phyloP scores from a whole-genome alignment of 2,888 invertebrate genomes.

The Drosophila borborema region DNA sequence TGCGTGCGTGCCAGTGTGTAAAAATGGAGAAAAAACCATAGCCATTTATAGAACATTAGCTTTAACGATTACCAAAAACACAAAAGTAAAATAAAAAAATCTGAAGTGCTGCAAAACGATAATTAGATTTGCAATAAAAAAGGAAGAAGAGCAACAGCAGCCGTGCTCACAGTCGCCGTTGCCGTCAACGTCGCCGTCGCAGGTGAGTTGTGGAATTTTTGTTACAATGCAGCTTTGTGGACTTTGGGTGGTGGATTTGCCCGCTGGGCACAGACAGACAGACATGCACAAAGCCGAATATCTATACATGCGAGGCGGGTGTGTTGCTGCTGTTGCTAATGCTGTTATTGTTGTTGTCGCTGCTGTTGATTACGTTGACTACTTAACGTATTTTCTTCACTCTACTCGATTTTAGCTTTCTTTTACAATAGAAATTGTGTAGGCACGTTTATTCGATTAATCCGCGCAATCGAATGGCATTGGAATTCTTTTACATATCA shows the following conservation, averaged over 20 bases:
- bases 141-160: constrained; percentile 13
- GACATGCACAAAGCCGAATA: constrained; percentile 42
- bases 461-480: constrained; percentile 67
- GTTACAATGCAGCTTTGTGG: constrained; percentile 54
- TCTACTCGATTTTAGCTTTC: constrained; percentile 6
- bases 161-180: constrained; percentile 16
- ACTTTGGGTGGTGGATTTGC: constrained; percentile 64
- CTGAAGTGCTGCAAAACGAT: constrained; percentile 43
- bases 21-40: constrained; percentile 44
- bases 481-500: constrained; percentile 45
- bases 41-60: constrained; percentile 50
- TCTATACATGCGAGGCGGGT: constrained; percentile 50
- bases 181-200: constrained; percentile 45
- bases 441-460: constrained; percentile 65
- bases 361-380: constrained; percentile 14
- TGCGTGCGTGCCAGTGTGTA: constrained; percentile 40
- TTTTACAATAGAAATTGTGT: constrained; percentile 17
- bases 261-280: constrained; percentile 41
- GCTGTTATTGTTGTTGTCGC: constrained; percentile 22
- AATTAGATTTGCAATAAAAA: constrained; percentile 53
- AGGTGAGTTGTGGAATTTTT: constrained; percentile 74
- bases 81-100: neutral
- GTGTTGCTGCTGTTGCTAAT: constrained; percentile 32
- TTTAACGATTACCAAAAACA: constrained; percentile 50
- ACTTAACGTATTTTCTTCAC: constrained; percentile 11